A percentile compares a stretch with the other conserved stretches of the same genome.
Conservation (phyloP, 2,888 invertebrate genomes). For the Tortrix viridana region DNA sequence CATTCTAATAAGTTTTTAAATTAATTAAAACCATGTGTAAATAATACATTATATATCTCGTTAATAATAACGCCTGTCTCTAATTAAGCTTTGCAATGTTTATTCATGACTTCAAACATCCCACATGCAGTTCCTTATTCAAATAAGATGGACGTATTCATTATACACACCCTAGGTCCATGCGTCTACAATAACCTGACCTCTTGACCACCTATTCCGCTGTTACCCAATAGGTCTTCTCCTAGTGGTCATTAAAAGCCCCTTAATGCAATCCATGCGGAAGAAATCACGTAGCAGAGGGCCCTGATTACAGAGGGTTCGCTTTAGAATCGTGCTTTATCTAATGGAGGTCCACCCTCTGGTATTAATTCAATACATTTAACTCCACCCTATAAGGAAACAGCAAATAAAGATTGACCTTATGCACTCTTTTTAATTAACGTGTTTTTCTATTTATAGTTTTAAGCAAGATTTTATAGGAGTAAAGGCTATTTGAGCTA, state of each 20-base stretch:
- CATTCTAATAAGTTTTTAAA: too few species aligned
- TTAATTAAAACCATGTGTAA: too few species aligned
- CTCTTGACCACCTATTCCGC: constrained; percentile 13
- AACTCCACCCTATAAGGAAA: constrained; percentile 28
- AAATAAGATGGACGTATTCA: constrained; percentile 55
- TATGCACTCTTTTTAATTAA: neutral
- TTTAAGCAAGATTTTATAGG: too few species aligned
- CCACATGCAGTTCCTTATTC: constrained; percentile 57
- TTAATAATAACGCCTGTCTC: neutral
- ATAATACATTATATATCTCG: too few species aligned
- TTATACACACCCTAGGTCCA: constrained; percentile 49
- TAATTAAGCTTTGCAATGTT: constrained; percentile 11
- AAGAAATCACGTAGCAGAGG: constrained; percentile 56
- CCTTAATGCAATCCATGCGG: constrained; percentile 51
- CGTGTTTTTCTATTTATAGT: too few species aligned
- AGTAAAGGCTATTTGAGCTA: too few species aligned
- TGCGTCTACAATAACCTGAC: constrained; percentile 43
- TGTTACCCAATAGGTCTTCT: constrained; percentile 38
- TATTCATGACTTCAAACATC: constrained; percentile 41
- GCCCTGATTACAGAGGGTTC: constrained; percentile 49
- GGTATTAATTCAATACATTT: constrained; percentile 29
- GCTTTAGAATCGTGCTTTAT: constrained; percentile 28
- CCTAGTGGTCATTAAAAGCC: constrained; percentile 42
- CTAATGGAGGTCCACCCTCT: constrained; percentile 27
- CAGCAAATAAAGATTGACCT: constrained; percentile 14